Evolutionary conservation across 2,888 invertebrate species (phyloP).

Genomic region (Andricus curvator): DNA sequence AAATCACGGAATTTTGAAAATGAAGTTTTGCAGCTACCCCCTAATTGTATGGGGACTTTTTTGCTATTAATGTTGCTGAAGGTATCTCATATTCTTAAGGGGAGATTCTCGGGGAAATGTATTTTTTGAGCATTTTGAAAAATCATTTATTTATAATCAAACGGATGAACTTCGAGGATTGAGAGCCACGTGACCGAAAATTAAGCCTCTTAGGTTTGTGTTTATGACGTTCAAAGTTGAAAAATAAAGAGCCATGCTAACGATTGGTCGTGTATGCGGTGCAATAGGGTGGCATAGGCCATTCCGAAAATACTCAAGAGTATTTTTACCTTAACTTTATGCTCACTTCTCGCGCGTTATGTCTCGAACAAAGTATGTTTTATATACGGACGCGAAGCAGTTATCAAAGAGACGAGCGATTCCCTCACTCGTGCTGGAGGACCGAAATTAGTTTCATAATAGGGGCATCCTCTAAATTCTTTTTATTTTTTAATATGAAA

Average conservation of each 20-base stretch:
- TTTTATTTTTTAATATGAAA: too few species aligned
- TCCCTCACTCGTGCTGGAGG: neutral
- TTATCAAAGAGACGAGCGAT: slow-evolving; percentile 44
- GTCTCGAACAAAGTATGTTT: slow-evolving; percentile 61
- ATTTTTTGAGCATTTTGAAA: neutral
- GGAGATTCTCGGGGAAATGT: neutral
- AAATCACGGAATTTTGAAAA: too few species aligned
- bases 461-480: too few species aligned
- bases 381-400: slow-evolving; percentile 40
- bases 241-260: slow-evolving; percentile 46
- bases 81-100: neutral
- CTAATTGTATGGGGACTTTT: too few species aligned
- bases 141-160: too few species aligned
- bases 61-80: too few species aligned
- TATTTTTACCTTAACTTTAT: slow-evolving; percentile 73
- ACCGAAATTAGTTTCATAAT: neutral
- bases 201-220: slow-evolving; percentile 5
- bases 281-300: slow-evolving; percentile 51
- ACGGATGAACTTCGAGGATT: neutral
- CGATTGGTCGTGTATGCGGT: slow-evolving; percentile 50
- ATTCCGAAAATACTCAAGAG: slow-evolving; percentile 71
- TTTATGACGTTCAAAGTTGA: slow-evolving; percentile 30
- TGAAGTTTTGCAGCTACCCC: too few species aligned
- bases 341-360: slow-evolving; percentile 58
- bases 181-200: neutral